These are phyloP conservation scores for Trichosurus vulpecula DNA, from an alignment of 2,797 vertebrate species.

Conservation along the genomic window DNA sequence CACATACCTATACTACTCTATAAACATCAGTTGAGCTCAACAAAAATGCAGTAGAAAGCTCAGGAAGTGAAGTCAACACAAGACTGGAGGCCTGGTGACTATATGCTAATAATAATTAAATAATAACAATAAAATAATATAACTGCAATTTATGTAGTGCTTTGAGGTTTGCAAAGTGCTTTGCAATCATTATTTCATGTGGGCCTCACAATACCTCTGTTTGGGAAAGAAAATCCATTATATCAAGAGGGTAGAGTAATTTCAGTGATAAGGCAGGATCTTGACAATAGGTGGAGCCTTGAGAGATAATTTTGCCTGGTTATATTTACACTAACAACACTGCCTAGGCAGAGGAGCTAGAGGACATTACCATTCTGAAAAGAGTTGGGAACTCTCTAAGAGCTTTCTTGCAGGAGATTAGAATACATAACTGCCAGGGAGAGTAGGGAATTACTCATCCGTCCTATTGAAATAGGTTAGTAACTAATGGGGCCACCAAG, in stretches of 20 bases:
- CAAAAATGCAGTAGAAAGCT: neutral
- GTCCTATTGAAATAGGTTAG: neutral
- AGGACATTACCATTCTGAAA: neutral
- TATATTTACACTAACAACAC: neutral
- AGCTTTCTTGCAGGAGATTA: neutral
- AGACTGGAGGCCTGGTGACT: neutral
- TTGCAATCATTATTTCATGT: neutral
- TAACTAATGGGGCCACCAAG: neutral
- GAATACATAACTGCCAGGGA: neutral
- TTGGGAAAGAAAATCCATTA: neutral
- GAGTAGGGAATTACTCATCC: neutral
- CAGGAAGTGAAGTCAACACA: neutral
- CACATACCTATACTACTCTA: neutral
- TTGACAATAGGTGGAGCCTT: neutral
- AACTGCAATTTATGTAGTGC: neutral
- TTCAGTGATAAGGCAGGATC: neutral
- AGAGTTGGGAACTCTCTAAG: neutral
- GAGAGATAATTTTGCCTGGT: neutral
- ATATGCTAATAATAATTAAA: neutral
- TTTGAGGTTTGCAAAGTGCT: neutral
- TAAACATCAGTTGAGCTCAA: neutral
- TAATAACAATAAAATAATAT: neutral
- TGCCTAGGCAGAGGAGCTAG: neutral
- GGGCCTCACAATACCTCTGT: neutral
- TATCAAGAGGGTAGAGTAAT: neutral